A percentile compares a stretch with the other conserved stretches of the same genome.
Conservation (phyloP, 35 echinoderm and acorn worm species). For the Anneissia japonica region DNA sequence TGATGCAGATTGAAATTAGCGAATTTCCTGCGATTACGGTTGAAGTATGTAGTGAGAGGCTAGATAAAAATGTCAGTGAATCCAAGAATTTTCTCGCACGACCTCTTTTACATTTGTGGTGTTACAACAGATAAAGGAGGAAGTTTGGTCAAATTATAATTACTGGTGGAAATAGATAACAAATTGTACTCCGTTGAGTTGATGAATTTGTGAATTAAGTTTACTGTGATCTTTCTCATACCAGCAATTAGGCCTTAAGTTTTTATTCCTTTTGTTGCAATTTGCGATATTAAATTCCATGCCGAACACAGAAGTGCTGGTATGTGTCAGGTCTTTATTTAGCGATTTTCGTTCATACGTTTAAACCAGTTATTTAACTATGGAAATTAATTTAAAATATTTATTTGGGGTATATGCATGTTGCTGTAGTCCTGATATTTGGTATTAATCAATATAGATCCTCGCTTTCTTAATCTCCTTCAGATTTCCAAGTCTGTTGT, state of each 20-base stretch:
- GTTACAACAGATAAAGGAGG: not conserved
- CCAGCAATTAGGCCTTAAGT: not conserved
- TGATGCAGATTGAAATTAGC: not conserved
- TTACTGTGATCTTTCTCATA: not conserved
- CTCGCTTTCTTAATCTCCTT: too few relatives aligned
- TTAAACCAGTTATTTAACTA: too few relatives aligned
- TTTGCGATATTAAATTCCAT: not conserved
- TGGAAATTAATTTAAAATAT: too few relatives aligned
- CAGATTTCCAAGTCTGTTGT: too few relatives aligned
- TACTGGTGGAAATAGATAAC: slow-evolving; percentile 1
- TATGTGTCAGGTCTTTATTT: too few relatives aligned
- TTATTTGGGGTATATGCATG: too few relatives aligned
- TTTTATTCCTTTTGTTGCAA: not conserved
- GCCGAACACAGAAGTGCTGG: not conserved
- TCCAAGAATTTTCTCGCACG: too few relatives aligned
- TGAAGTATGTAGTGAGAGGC: not conserved
- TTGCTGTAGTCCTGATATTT: too few relatives aligned
- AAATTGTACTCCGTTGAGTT: not conserved
- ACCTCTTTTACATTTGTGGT: too few relatives aligned
- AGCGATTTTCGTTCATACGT: too few relatives aligned
- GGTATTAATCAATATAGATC: too few relatives aligned
- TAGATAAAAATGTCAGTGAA: not conserved
- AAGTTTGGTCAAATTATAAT: not conserved
- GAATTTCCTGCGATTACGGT: not conserved
- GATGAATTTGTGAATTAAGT: not conserved